A percentile compares a stretch with the other conserved stretches of the same genome.
Conservation (phyloP, 2,113 vertebrate genomes). For the Sardina pilchardus region DNA sequence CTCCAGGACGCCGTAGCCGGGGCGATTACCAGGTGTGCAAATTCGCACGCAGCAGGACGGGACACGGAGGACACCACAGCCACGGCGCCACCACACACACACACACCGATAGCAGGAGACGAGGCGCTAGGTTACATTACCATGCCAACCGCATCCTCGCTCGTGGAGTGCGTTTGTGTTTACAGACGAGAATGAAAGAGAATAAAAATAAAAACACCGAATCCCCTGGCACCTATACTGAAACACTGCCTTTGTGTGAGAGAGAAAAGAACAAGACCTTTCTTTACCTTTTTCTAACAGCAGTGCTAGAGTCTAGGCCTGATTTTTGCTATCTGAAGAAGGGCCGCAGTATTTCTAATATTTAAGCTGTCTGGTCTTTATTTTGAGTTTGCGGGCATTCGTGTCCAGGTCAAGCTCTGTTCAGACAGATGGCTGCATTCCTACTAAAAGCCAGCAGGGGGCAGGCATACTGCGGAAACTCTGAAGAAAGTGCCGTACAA, state of each 20-base stretch:
- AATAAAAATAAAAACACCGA: neutral
- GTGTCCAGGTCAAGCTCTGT: neutral
- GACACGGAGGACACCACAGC: too few relatives aligned
- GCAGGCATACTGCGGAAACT: constrained; percentile 8
- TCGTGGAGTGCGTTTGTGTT: neutral
- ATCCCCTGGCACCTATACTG: neutral
- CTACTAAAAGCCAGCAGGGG: neutral
- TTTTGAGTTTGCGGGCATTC: neutral
- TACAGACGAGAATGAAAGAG: neutral
- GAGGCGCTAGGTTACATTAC: neutral
- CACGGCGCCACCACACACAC: neutral
- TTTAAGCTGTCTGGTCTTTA: neutral
- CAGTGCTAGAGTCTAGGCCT: neutral
- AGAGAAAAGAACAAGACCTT: neutral
- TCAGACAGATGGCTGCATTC: neutral
- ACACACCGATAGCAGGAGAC: too few relatives aligned
- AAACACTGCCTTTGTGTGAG: neutral
- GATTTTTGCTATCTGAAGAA: neutral
- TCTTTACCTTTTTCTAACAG: neutral
- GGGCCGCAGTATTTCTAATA: neutral
- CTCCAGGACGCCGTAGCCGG: neutral
- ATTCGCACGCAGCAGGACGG: constrained; percentile 22
- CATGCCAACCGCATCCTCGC: neutral
- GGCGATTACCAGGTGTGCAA: constrained; percentile 31
- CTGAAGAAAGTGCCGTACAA: neutral